These are phyloP conservation scores for Gobius niger DNA, from an alignment of 2,113 vertebrate species.

Conservation along the genomic window DNA sequence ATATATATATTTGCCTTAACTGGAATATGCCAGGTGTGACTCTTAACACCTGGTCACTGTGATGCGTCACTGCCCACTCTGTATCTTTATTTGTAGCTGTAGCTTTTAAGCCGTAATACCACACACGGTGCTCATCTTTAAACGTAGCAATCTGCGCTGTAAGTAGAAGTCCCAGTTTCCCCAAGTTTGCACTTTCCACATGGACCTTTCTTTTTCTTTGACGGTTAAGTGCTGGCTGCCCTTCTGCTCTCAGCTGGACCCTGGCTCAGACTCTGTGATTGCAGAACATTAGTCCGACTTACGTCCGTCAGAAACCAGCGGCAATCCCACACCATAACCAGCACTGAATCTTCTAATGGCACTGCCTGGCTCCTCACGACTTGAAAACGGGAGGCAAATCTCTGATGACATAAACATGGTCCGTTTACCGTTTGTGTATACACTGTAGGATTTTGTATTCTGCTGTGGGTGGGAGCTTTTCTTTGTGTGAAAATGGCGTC, in stretches of 20 bases:
- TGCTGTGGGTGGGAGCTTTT: no score
- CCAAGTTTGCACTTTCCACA: not conserved
- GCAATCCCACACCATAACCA: not conserved
- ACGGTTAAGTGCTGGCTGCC: not conserved
- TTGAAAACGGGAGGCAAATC: not conserved
- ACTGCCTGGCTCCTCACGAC: not conserved
- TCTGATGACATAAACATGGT: not conserved
- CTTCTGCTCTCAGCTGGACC: conserved; percentile 2
- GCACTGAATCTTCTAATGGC: not conserved
- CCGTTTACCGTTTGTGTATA: no score
- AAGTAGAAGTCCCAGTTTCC: not conserved
- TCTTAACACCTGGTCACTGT: no score
- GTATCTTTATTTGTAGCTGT: no score
- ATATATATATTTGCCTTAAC: no score
- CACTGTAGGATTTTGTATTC: no score
- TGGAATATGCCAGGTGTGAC: no score
- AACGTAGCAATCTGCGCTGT: no score
- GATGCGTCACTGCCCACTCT: no score
- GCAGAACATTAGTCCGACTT: not conserved
- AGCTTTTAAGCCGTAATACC: no score
- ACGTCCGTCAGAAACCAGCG: not conserved
- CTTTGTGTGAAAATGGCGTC: not conserved
- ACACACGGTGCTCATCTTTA: no score
- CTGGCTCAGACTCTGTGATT: conserved; percentile 1
- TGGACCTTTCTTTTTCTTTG: not conserved